phyloP scores from a whole-genome alignment of 2,113 vertebrate genomes.

The Perognathus longimembris region DNA sequence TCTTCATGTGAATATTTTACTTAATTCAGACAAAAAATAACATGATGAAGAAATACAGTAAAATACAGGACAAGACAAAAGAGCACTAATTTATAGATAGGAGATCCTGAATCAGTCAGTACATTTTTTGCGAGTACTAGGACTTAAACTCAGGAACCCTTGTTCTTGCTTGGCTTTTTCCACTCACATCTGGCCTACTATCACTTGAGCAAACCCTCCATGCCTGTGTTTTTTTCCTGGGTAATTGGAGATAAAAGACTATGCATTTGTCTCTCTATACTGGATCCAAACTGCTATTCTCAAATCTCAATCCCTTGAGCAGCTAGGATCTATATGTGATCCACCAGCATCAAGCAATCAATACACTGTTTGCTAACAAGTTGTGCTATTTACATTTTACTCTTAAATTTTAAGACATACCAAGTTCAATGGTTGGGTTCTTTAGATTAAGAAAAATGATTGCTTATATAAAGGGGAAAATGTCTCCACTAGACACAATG shows the following conservation, averaged over 20 bases:
- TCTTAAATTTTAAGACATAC: conserved; percentile 17
- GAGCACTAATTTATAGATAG: background rate
- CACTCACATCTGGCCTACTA: no score
- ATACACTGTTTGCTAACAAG: background rate
- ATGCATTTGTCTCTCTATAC: no score
- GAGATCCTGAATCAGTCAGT: background rate
- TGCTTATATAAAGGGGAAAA: background rate
- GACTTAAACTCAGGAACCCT: no score
- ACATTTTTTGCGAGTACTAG: background rate
- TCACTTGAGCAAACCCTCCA: no score
- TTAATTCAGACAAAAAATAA: conserved; percentile 30
- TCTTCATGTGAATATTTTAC: conserved; percentile 24
- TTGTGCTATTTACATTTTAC: background rate
- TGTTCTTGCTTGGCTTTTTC: no score
- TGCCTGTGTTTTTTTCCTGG: no score
- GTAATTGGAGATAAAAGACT: no score
- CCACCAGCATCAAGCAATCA: no score
- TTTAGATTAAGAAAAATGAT: conserved; percentile 19
- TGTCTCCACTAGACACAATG: background rate
- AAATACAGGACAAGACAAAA: background rate
- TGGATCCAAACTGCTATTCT: no score
- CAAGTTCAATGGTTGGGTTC: conserved; percentile 22
- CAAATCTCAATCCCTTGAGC: no score
- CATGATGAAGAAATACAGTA: background rate
- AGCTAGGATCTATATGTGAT: no score